A percentile compares a stretch with the other conserved stretches of the same genome.
phyloP scores from a whole-genome alignment of 2,113 vertebrate genomes.

The Aspiorhynchus laticeps region DNA sequence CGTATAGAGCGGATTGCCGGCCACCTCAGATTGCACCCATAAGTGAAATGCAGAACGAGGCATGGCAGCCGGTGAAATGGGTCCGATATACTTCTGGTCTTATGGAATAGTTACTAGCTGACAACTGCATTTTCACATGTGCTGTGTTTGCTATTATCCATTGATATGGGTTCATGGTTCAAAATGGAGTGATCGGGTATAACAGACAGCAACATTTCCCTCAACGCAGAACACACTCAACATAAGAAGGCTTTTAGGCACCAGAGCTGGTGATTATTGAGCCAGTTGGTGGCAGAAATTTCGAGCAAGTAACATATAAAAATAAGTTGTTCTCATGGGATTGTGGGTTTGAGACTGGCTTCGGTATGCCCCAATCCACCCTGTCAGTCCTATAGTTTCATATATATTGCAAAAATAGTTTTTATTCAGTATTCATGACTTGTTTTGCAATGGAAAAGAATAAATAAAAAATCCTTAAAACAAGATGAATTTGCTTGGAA shows the following conservation, averaged over 20 bases:
- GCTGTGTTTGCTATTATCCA: constrained; percentile 19
- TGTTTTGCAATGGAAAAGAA: not conserved
- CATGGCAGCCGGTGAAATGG: not conserved
- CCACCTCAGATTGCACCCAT: constrained; percentile 20
- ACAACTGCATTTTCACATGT: constrained; percentile 47
- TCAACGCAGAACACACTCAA: constrained; percentile 21
- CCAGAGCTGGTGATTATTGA: constrained; percentile 19
- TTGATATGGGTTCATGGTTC: constrained; percentile 22
- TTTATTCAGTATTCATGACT: not conserved
- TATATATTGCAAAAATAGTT: not conserved
- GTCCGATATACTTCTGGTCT: constrained; percentile 32
- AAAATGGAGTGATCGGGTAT: constrained; percentile 26
- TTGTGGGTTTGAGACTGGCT: not conserved
- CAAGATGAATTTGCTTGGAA: not conserved
- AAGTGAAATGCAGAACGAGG: constrained; percentile 40
- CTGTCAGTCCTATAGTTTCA: too few relatives aligned
- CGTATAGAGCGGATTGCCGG: constrained; percentile 37
- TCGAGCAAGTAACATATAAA: not conserved
- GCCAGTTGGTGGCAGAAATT: constrained; percentile 17
- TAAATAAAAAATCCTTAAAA: not conserved
- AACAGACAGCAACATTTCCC: constrained; percentile 14
- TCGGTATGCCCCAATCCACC: not conserved
- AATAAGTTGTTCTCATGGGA: not conserved
- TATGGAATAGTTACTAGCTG: constrained; percentile 54
- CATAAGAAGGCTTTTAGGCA: constrained; percentile 49